Evolutionary conservation across 2,113 vertebrate genomes (phyloP), one percentile per base, ranked within the genome.

Genomic region (Trematomus loennbergii): DNA sequence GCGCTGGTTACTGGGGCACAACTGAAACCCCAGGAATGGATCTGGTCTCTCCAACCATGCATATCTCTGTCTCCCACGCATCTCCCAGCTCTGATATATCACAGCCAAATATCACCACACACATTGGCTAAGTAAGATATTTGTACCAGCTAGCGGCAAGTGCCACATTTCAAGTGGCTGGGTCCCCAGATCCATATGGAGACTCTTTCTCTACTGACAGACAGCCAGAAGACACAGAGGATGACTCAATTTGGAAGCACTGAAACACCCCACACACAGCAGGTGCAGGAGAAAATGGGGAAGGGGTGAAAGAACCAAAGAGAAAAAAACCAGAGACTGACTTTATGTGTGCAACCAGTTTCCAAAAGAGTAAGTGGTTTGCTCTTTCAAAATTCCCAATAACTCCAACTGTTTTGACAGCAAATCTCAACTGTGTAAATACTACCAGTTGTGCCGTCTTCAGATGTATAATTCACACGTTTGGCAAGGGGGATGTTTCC

Each of bases 11-110:
- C 72, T 79, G 63, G 66, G 63, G 76, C 85, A 75, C 49, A 81
- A 83, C 72, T 62, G 68, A 85, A 78, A 86, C 83, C n/a, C 2
- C 84, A 69, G 62, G 82, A 81, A 82, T 73, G 22, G 79, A 74
- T 86, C 43, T 73, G 1, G 2, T 12, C 72, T 84, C 70, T 65
- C 50, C 77, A 74, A 58, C 71, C 8, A 40, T 64, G 73, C 80
- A 72, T 77, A 85, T 87, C 79, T 77, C 82, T 67, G 59, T 82
- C 83, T 84, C 78, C 72, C 84, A 86, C 91, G 86, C 75, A 87
- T 79, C 81, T 84, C 81, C 81, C 78, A 70, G 78, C 75, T 70
- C 67, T 77, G 78, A 69, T 73, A 69, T 73, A 78, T 70, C 57
- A n/a, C 46, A 76, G 91, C 87, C 84, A 89, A 87, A 78, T 64